These are phyloP conservation scores for Chloroclysta siterata DNA, from an alignment of 2,888 invertebrate genomes.

Conservation along the genomic window DNA sequence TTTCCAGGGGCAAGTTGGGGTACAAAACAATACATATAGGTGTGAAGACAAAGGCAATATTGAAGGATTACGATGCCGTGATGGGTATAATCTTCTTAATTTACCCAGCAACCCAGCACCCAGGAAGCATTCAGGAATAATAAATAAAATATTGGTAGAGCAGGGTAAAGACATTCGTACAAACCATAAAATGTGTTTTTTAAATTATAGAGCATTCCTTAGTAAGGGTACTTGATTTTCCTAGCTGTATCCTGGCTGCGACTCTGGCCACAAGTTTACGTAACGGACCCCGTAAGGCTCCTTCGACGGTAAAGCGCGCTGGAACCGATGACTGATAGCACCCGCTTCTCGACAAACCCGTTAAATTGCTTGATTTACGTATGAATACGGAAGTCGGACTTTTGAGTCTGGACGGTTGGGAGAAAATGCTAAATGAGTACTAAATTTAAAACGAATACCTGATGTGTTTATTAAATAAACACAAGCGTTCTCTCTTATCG, in stretches of 20 bases:
- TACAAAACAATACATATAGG: background rate
- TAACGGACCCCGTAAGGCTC: conserved; percentile 42
- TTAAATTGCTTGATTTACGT: conserved; percentile 36
- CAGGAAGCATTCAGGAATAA: no score
- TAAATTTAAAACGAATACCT: background rate
- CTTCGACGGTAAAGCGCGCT: conserved; percentile 40
- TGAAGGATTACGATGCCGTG: background rate
- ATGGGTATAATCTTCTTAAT: background rate
- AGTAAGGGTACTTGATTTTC: no score
- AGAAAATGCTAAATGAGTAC: background rate
- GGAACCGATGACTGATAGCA: conserved; percentile 40
- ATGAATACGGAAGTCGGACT: conserved; percentile 16
- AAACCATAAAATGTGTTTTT: no score
- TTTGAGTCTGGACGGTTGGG: background rate
- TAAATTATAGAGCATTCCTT: no score
- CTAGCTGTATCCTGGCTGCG: conserved; percentile 6
- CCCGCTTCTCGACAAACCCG: conserved; percentile 35
- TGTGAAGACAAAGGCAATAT: background rate
- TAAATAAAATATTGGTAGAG: no score
- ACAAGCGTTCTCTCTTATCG: no score
- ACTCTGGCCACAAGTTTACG: conserved; percentile 38
- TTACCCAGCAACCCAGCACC: no score
- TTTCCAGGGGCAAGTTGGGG: conserved; percentile 9
- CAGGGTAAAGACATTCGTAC: no score
- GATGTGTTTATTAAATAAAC: no score